Evolutionary conservation across 2,797 vertebrate genomes (phyloP).

Genomic region (Leptoclinus maculatus): DNA sequence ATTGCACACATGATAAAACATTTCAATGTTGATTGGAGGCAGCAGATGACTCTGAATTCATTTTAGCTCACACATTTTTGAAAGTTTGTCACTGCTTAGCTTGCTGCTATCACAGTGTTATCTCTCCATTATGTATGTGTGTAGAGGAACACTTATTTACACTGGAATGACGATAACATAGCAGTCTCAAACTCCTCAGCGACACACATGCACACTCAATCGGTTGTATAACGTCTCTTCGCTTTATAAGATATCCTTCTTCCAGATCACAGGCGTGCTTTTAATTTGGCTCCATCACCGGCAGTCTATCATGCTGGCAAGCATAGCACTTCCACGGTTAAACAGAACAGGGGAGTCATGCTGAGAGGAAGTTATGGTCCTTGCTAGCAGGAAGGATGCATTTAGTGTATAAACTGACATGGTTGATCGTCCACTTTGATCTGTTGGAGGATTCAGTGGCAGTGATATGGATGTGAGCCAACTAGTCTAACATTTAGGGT

Average conservation of each 20-base stretch:
- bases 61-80: constrained; percentile 12
- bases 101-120: constrained; percentile 4
- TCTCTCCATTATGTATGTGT: constrained; percentile 2
- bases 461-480: constrained; percentile 48
- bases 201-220: neutral
- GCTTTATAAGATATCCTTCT: constrained; percentile 15
- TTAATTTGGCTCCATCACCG: constrained; percentile 36
- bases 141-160: constrained; percentile 9
- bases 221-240: constrained; percentile 13
- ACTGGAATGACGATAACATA: constrained; percentile 9
- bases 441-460: constrained; percentile 48
- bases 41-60: neutral
- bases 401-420: constrained; percentile 48
- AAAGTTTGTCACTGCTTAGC: neutral
- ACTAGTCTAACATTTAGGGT: constrained; percentile 59
- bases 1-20: constrained; percentile 3
- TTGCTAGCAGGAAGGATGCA: constrained; percentile 50
- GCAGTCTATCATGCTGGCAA: constrained; percentile 29
- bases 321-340: constrained; percentile 21
- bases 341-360: constrained; percentile 37
- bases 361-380: constrained; percentile 33
- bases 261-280: constrained; percentile 22
- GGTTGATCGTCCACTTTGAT: constrained; percentile 52
- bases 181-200: constrained; percentile 9
- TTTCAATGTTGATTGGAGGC: neutral